Base-by-base conservation (phyloP, 2,888 invertebrate genomes). In the Leucophora obtusa region DNA sequence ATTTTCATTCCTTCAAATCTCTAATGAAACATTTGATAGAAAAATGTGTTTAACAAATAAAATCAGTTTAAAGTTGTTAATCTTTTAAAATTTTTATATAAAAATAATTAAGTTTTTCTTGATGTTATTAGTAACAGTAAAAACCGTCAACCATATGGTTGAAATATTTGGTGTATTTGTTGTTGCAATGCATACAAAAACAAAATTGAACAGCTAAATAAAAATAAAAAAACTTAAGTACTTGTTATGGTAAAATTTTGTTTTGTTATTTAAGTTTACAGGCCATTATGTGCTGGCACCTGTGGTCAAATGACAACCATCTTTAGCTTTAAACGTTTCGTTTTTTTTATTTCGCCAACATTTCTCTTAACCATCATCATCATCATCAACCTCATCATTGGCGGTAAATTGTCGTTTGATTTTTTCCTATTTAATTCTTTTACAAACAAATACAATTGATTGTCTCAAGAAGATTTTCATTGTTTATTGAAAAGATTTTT, bases 271-370 rank as follows among this genome's bases (percentile, higher is more conserved):
- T 50, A 28, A 72, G 77, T 68, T 70, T 73, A 65, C 65, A 70
- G 73, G 81, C 81, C 81, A 74, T 62, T 81, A 81, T 77, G 81
- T 81, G 81, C 77, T 77, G 77, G 81, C 81, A 81, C 81, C 81
- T 81, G 81, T 81, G 81, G 81, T 81, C 81, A 81, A 81, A 81
- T 81, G 77, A 81, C 81, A 81, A 77, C 50, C 65, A 81, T 81
- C 66, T 72, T 78, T 62, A 77, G 66, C 59, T 71, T 24, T 71
- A 71, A 77, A 71, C 59, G 65, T 66, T 77, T 71, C 14, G 47
- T 71, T 66, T 33, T 51, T 59, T 43, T 68, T n/a, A n/a, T n/a
- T 47, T 78, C 11, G 59, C 38, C 33, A 71, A 56, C 60, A 72
- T 66, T 66, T 77, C 71, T 77, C 38, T 50, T 56, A 66, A 28